Conservation (phyloP, 2,113 vertebrate species). For the Podarcis muralis region DNA sequence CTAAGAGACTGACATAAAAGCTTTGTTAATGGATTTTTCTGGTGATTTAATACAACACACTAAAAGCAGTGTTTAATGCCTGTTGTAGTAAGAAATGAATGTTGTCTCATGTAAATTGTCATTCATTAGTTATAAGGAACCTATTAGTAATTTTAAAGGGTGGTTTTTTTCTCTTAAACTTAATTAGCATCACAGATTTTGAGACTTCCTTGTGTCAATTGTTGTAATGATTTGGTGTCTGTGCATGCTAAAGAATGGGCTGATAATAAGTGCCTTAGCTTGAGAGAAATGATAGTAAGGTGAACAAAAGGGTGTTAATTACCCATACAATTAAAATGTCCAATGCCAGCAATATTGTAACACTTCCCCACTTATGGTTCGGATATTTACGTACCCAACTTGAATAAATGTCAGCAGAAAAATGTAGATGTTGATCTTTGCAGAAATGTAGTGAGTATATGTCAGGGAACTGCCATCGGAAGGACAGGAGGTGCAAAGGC, state of each 20-base stretch:
- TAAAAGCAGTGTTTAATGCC: constrained; percentile 58
- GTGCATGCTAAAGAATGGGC: background rate
- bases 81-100: constrained; percentile 68
- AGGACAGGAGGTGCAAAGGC: no score
- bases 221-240: constrained; percentile 52
- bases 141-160: constrained; percentile 64
- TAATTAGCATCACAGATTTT: constrained; percentile 75
- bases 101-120: constrained; percentile 60
- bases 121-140: constrained; percentile 71
- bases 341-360: constrained; percentile 27
- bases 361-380: background rate
- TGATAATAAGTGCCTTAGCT: constrained; percentile 64
- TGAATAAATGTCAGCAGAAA: constrained; percentile 15
- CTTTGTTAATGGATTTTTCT: constrained; percentile 64
- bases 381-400: constrained; percentile 55
- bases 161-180: constrained; percentile 50
- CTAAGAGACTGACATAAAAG: constrained; percentile 39
- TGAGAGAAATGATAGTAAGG: constrained; percentile 65
- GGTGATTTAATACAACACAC: constrained; percentile 68
- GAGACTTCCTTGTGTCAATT: constrained; percentile 62
- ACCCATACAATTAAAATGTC: constrained; percentile 58
- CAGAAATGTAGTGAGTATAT: background rate
- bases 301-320: constrained; percentile 74
- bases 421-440: background rate
- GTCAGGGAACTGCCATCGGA: no score